Evolutionary conservation across 2,888 invertebrate genomes (phyloP), one percentile per base, ranked within the genome.

Genomic region (Lasioglossum figueresi): DNA sequence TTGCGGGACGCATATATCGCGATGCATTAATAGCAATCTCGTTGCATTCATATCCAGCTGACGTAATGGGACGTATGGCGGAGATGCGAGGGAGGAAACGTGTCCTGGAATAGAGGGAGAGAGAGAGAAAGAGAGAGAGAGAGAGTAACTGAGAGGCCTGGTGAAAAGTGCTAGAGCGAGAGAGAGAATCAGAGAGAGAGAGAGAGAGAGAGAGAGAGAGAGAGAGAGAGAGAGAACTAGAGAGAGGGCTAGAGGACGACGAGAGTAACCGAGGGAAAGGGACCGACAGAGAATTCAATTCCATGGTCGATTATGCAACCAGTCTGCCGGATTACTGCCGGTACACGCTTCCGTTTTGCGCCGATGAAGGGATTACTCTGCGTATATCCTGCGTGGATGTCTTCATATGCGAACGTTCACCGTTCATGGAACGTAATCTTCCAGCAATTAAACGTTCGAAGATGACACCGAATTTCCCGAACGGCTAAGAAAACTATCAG

Each of bases 221-320:
- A 71, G 52, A 45, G 48, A 37, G 75, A 79, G 76, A 31, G 59
- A 77, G 43, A 23, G 73, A 16, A 76, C 82, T 74, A 63, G 70
- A 59, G 82, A 56, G 81, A 73, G 63, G 52, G 71, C 2, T 70
- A 31, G 63, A 76, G 79, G 73, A 79, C 52, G 78, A 66, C 34
- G 80, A 72, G 81, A 74, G 86, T 76, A 80, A 80, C 85, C 52
- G 84, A 78, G 84, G 82, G 83, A 89, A 79, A 83, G 90, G 85
- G 88, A 89, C 83, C 83, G 84, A 83, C 86, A 84, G 88, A 90
- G 89, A 90, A 94, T 94, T 94, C 94, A 93, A 94, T 94, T 93
- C 93, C 93, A 94, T 92, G 93, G 92, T 94, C 93, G 93, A 94
- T 94, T 94, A 94, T 94, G 93, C 93, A 94, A 90, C 89, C 92